phyloP scores from a whole-genome alignment of 2,888 invertebrate species.

The Tryphoninae sp. region DNA sequence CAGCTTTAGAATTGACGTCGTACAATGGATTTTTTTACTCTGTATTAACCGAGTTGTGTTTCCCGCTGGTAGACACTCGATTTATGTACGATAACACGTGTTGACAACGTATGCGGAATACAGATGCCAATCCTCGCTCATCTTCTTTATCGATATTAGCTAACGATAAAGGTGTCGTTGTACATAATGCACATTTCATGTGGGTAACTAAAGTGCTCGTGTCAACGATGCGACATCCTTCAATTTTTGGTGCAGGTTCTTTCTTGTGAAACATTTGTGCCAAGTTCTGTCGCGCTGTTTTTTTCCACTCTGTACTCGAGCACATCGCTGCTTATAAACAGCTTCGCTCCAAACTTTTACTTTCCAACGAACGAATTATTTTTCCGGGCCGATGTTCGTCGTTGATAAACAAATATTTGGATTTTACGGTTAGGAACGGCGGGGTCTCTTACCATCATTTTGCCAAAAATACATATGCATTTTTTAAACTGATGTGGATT shows the following conservation, averaged over 20 bases:
- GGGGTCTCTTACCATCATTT: no score
- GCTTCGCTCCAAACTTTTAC: no score
- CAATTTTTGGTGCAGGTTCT: slow-evolving; percentile 18
- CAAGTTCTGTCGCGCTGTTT: no score
- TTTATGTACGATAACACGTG: slow-evolving; percentile 43
- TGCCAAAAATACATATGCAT: background rate
- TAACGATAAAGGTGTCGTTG: slow-evolving; percentile 21
- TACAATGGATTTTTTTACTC: background rate
- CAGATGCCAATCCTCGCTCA: slow-evolving; percentile 44
- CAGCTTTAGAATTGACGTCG: background rate
- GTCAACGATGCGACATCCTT: slow-evolving; percentile 26
- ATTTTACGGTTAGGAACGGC: slow-evolving; percentile 10
- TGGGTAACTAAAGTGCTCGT: no score
- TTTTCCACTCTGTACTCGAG: no score
- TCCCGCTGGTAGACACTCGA: slow-evolving; percentile 47
- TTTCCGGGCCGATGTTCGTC: background rate
- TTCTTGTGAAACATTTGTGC: no score
- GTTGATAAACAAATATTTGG: slow-evolving; percentile 3
- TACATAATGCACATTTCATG: no score
- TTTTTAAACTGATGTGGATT: slow-evolving; percentile 11
- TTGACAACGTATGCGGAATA: slow-evolving; percentile 45
- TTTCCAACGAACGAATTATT: background rate
- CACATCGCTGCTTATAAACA: no score
- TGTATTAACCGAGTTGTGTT: background rate
- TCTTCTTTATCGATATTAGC: slow-evolving; percentile 48